These are phyloP conservation scores for Danio albolineatus DNA, from an alignment of 2,797 vertebrate species.

Conservation along the genomic window DNA sequence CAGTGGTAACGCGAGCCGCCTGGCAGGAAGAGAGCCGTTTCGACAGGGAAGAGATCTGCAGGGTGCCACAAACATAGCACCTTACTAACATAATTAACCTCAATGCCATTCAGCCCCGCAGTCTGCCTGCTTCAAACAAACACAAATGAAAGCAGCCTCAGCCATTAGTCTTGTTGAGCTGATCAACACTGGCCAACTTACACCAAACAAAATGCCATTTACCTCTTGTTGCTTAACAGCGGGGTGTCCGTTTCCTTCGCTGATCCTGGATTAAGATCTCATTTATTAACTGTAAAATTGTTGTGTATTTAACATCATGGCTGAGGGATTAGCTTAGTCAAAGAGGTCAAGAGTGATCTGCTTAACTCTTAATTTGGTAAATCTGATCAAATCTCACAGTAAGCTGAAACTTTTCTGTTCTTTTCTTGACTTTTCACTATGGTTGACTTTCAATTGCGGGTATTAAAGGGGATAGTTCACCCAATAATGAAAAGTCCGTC, in stretches of 20 bases:
- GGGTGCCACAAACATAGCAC: conserved; percentile 61
- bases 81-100: conserved; percentile 75
- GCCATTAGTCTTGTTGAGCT: conserved; percentile 55
- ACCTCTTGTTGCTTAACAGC: conserved; percentile 45
- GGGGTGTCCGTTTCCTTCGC: not conserved
- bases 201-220: conserved; percentile 47
- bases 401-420: not conserved
- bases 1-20: conserved; percentile 40
- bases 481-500: too few species aligned
- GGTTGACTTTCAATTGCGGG: conserved; percentile 8
- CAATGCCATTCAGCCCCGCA: conserved; percentile 61
- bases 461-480: not conserved
- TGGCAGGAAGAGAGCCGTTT: conserved; percentile 52
- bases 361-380: conserved; percentile 32
- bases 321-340: conserved; percentile 23
- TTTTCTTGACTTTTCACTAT: not conserved
- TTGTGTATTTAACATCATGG: conserved; percentile 45
- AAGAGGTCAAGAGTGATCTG: conserved; percentile 44
- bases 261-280: conserved; percentile 49
- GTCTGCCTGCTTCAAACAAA: conserved; percentile 64
- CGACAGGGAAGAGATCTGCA: conserved; percentile 49
- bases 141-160: conserved; percentile 53
- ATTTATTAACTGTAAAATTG: conserved; percentile 30
- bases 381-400: conserved; percentile 38
- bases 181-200: conserved; percentile 56